Conservation (phyloP, 2,113 vertebrate species). For the Saccopteryx leptura region DNA sequence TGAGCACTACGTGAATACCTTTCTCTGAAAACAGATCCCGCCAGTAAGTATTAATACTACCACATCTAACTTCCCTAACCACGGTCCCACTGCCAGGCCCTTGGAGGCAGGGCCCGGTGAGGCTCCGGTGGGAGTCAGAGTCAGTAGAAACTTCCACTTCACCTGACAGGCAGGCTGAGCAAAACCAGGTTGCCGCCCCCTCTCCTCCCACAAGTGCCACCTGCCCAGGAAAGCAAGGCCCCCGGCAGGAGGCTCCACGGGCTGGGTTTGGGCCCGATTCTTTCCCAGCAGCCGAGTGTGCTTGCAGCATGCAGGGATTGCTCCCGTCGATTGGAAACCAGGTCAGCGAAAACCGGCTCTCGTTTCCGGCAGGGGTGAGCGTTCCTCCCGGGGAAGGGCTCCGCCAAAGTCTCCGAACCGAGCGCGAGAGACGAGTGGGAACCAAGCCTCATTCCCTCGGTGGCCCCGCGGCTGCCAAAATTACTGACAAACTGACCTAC, state of each 20-base stretch:
- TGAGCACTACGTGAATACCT: not conserved
- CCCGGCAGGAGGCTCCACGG: not conserved
- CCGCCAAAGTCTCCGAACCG: conserved; percentile 72
- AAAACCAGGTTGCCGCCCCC: not conserved
- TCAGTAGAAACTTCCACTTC: not conserved
- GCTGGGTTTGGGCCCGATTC: not conserved
- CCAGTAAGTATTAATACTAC: not conserved
- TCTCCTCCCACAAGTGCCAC: too few species aligned
- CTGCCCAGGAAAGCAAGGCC: not conserved
- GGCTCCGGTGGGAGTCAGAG: not conserved
- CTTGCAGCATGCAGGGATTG: conserved; percentile 40
- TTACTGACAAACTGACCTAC: conserved; percentile 82
- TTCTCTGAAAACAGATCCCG: not conserved
- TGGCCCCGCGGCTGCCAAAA: conserved; percentile 83
- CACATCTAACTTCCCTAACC: not conserved
- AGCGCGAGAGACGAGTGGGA: conserved; percentile 77
- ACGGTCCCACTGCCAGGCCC: not conserved
- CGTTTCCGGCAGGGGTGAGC: conserved; percentile 79
- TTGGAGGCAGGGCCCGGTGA: not conserved
- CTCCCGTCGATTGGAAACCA: conserved; percentile 81
- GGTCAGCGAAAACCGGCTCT: conserved; percentile 79
- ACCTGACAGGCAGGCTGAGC: not conserved
- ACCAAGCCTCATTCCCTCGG: conserved; percentile 76
- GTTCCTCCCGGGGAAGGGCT: conserved; percentile 77
- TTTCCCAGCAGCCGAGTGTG: not conserved